Percentiles rank a stretch among this genome's conserved stretches.
phyloP scores from a whole-genome alignment of 2,797 vertebrate species.

The Otolemur crassicaudatus region DNA sequence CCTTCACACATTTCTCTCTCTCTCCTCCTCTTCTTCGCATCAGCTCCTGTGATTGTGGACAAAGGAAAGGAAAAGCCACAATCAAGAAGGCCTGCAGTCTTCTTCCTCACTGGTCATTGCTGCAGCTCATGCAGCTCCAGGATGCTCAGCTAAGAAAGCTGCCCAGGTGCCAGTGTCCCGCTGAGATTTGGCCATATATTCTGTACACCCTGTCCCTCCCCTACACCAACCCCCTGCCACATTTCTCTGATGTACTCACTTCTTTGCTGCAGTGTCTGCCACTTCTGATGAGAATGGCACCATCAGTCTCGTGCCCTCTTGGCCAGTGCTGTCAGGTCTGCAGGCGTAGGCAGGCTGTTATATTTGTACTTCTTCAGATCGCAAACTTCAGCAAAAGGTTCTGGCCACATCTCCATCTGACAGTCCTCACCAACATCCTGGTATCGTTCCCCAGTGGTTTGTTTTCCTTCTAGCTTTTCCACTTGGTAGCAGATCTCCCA shows the following conservation, averaged over 20 bases:
- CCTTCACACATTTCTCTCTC: neutral
- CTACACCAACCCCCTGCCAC: neutral
- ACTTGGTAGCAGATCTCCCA: neutral
- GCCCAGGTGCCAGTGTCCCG: neutral
- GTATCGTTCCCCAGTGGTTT: neutral
- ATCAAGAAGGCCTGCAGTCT: neutral
- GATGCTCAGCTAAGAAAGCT: neutral
- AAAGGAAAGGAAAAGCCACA: neutral
- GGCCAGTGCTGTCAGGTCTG: neutral
- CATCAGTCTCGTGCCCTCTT: neutral
- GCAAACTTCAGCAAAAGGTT: neutral
- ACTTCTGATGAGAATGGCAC: neutral
- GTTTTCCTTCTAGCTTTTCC: neutral
- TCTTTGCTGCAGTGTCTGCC: neutral
- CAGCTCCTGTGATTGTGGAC: neutral
- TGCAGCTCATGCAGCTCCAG: neutral
- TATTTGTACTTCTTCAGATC: neutral
- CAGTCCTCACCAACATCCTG: neutral
- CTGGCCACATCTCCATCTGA: neutral
- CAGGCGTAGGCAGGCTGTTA: neutral
- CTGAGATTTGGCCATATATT: neutral
- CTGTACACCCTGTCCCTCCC: neutral
- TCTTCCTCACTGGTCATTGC: neutral
- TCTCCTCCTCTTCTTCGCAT: neutral
- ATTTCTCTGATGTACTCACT: neutral